Evolutionary conservation across 2,797 vertebrate species (phyloP).

Genomic region (Hephaestus fuliginosus): DNA sequence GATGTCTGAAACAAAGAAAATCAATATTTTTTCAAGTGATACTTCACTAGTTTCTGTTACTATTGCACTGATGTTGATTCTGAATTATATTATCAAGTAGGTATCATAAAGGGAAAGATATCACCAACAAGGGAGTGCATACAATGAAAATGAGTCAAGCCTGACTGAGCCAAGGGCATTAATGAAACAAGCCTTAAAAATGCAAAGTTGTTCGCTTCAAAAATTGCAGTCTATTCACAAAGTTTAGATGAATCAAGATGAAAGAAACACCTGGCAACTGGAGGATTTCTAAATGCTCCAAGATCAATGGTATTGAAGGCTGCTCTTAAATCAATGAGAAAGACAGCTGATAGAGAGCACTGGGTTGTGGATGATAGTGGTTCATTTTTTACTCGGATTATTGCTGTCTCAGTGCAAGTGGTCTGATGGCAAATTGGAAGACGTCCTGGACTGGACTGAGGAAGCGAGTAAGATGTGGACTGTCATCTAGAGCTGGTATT

Average conservation of each 20-base stretch:
- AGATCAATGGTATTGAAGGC: slow-evolving; percentile 43
- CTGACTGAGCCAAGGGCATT: neutral
- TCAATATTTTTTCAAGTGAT: neutral
- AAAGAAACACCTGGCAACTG: slow-evolving; percentile 30
- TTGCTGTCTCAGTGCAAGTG: slow-evolving; percentile 34
- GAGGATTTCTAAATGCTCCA: slow-evolving; percentile 37
- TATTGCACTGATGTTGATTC: slow-evolving; percentile 4
- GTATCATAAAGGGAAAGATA: slow-evolving; percentile 2
- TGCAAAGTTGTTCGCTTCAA: slow-evolving; percentile 18
- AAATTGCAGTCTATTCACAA: slow-evolving; percentile 15
- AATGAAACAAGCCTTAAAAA: slow-evolving; percentile 32
- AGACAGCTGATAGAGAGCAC: slow-evolving; percentile 39
- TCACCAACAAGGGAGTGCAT: slow-evolving; percentile 22
- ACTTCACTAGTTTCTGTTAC: slow-evolving; percentile 3
- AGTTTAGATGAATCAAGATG: slow-evolving; percentile 27
- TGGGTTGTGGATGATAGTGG: slow-evolving; percentile 37
- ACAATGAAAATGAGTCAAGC: slow-evolving; percentile 17
- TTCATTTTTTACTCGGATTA: slow-evolving; percentile 47
- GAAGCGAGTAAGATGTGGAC: slow-evolving; percentile 9
- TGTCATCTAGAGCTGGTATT: slow-evolving; percentile 2
- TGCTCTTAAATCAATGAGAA: slow-evolving; percentile 49
- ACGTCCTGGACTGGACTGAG: slow-evolving; percentile 2
- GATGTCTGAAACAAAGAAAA: slow-evolving; percentile 12
- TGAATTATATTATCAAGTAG: neutral
- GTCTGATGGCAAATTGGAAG: slow-evolving; percentile 38